These are phyloP conservation scores for Pyrgus malvae DNA, from an alignment of 2,888 invertebrate genomes.

Conservation along the genomic window DNA sequence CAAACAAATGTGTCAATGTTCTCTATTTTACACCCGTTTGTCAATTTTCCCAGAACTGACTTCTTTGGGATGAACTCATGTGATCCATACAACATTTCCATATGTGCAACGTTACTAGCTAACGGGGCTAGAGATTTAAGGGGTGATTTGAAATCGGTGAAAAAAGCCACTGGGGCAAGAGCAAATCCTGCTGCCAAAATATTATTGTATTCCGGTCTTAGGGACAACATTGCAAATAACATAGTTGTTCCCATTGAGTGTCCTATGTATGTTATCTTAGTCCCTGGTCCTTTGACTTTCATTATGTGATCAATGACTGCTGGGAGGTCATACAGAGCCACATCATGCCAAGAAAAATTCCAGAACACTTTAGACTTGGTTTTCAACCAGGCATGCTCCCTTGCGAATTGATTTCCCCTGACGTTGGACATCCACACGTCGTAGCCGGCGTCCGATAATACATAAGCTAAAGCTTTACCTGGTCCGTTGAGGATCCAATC, in stretches of 20 bases:
- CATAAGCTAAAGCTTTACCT: constrained; percentile 84
- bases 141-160: constrained; percentile 84
- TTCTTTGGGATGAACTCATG: constrained; percentile 88
- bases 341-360: constrained; percentile 93
- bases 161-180: constrained; percentile 86
- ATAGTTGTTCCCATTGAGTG: constrained; percentile 95
- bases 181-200: constrained; percentile 84
- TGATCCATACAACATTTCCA: constrained; percentile 84
- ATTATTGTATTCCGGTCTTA: constrained; percentile 85
- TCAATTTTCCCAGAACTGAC: constrained; percentile 79
- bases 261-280: constrained; percentile 87
- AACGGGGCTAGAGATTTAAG: constrained; percentile 85
- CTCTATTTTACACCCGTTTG: constrained; percentile 79
- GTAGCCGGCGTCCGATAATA: constrained; percentile 85
- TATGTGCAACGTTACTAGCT: constrained; percentile 79
- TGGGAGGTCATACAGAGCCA: constrained; percentile 92
- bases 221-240: constrained; percentile 86
- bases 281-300: constrained; percentile 50
- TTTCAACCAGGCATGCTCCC: constrained; percentile 81
- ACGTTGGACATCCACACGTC: constrained; percentile 93
- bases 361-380: constrained; percentile 84
- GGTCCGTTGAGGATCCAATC: constrained; percentile 89
- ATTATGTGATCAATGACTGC: constrained; percentile 87
- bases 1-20: constrained; percentile 83
- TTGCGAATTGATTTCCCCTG: constrained; percentile 89